These are phyloP conservation scores for Zingel zingel DNA, from an alignment of 2,113 vertebrate species.

Conservation along the genomic window DNA sequence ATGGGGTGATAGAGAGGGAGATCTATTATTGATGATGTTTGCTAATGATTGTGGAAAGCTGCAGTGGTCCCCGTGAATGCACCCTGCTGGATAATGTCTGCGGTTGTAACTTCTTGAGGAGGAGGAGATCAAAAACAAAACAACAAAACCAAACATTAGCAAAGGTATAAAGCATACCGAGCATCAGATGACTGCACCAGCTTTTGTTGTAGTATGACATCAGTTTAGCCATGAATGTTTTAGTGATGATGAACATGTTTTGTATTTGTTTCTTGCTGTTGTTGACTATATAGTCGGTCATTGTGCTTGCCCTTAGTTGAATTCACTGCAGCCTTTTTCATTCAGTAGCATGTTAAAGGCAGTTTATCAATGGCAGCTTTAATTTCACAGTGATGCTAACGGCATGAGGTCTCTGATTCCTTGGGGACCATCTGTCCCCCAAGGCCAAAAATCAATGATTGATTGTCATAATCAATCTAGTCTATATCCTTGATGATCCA, in stretches of 20 bases:
- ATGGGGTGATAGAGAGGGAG: conserved; percentile 76
- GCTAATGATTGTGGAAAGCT: conserved; percentile 83
- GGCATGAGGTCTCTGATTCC: background rate
- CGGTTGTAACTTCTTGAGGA: conserved; percentile 47
- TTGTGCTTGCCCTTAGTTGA: background rate
- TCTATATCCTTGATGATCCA: too few relatives aligned
- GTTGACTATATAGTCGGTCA: background rate
- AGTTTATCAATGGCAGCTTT: conserved; percentile 1
- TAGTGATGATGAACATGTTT: background rate
- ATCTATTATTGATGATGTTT: conserved; percentile 88
- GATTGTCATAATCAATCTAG: conserved; percentile 10
- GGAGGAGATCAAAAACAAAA: conserved; percentile 50
- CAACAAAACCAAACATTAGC: conserved; percentile 53
- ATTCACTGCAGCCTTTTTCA: background rate
- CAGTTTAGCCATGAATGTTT: conserved; percentile 1
- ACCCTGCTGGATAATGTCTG: conserved; percentile 66
- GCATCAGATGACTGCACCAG: background rate
- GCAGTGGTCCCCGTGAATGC: conserved; percentile 65
- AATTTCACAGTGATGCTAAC: background rate
- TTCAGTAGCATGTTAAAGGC: background rate
- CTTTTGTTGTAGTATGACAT: background rate
- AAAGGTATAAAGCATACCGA: conserved; percentile 5
- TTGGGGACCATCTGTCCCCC: conserved; percentile 25
- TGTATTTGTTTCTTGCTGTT: background rate
- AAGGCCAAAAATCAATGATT: conserved; percentile 1